A percentile compares a stretch with the other conserved stretches of the same genome.
Conservation (phyloP, 2,797 vertebrate species). For the Coregonus suidteri region DNA sequence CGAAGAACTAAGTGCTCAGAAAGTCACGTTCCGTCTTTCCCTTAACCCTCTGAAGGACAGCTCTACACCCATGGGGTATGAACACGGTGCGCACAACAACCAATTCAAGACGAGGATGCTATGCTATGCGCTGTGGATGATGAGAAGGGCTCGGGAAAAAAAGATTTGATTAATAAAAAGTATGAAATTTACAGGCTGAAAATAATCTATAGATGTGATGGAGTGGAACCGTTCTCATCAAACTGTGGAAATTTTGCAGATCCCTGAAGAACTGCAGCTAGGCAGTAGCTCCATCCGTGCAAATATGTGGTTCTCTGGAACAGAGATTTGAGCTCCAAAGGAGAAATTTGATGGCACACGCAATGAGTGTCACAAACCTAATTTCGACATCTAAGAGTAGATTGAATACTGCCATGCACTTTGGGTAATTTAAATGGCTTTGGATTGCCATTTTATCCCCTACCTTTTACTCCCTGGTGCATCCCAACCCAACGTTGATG, state of each 20-base stretch:
- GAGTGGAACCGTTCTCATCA: conserved; percentile 73
- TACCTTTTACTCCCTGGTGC: conserved; percentile 47
- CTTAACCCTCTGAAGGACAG: conserved; percentile 42
- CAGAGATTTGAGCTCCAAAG: conserved; percentile 62
- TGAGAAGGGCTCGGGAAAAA: conserved; percentile 62
- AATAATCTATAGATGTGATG: conserved; percentile 71
- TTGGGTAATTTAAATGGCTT: conserved; percentile 64
- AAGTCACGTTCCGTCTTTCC: conserved; percentile 47
- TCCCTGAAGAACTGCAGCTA: conserved; percentile 62
- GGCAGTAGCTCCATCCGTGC: conserved; percentile 59
- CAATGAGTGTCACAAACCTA: conserved; percentile 63
- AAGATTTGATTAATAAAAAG: conserved; percentile 73
- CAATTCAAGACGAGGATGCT: conserved; percentile 55
- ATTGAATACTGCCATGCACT: conserved; percentile 68
- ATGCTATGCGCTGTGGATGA: conserved; percentile 47
- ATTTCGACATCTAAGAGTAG: conserved; percentile 65
- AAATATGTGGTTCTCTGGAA: conserved; percentile 65
- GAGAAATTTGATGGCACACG: conserved; percentile 66
- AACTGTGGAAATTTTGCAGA: conserved; percentile 68
- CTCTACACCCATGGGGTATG: conserved; percentile 60
- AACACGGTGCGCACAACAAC: conserved; percentile 67
- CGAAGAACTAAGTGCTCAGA: background rate
- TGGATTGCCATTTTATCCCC: conserved; percentile 38
- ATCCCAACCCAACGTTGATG: conserved; percentile 54
- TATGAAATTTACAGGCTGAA: conserved; percentile 70